These are phyloP conservation scores for Phortica okadai DNA, from an alignment of 2,888 invertebrate genomes.

Conservation along the genomic window DNA sequence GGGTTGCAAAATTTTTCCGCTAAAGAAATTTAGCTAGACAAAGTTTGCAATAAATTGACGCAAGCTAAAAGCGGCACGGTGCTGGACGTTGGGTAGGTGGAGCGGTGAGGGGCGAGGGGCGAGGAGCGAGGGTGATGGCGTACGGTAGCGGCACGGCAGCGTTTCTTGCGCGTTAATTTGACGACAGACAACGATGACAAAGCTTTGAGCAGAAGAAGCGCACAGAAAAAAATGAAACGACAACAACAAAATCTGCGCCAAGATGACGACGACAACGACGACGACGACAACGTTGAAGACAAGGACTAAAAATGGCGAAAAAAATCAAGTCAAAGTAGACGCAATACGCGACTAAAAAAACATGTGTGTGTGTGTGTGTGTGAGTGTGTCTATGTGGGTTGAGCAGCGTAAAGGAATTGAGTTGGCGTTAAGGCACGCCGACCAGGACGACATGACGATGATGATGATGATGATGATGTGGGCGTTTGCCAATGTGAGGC, in stretches of 20 bases:
- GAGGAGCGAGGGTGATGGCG: not conserved
- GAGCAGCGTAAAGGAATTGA: too few relatives aligned
- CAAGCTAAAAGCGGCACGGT: slow-evolving; percentile 45
- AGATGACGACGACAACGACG: not conserved
- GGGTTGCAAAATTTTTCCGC: slow-evolving; percentile 17
- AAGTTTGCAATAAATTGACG: slow-evolving; percentile 58
- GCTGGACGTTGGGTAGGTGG: slow-evolving; percentile 53
- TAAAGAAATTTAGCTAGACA: slow-evolving; percentile 46
- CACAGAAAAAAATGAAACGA: not conserved
- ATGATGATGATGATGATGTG: too few relatives aligned
- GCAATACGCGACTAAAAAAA: too few relatives aligned
- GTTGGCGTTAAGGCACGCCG: too few relatives aligned
- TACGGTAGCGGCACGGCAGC: not conserved
- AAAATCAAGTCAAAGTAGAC: not conserved
- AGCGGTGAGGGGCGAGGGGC: not conserved
- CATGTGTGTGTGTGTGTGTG: too few relatives aligned
- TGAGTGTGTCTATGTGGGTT: too few relatives aligned
- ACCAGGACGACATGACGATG: too few relatives aligned
- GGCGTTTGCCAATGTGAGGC: too few relatives aligned
- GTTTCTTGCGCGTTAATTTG: not conserved
- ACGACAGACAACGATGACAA: slow-evolving; percentile 12
- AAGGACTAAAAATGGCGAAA: not conserved
- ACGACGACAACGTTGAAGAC: not conserved
- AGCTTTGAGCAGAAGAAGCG: not conserved
- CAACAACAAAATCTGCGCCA: not conserved